Evolutionary conservation across 2,888 invertebrate genomes (phyloP), one percentile per base, ranked within the genome.

Genomic region (Apamea crenata): DNA sequence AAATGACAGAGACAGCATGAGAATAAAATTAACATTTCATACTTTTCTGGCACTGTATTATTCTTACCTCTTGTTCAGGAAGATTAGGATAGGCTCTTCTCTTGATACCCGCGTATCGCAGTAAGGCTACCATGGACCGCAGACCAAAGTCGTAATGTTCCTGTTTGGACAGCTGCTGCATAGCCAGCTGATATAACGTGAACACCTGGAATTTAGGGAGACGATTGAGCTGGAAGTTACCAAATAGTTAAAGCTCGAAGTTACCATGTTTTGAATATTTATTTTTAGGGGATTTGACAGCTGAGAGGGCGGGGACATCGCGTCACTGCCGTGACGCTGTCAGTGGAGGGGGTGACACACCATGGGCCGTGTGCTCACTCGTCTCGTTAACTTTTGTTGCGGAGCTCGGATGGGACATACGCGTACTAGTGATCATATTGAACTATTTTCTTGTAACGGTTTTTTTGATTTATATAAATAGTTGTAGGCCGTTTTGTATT

Each of bases 91-190:
- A 97, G 59, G 97, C 97, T 12, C 98, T 96, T 85, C 99, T 97
- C 95, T 99, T 99, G 69, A 97, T 97, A 0, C 99, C 99, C 1
- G 99, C 99, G 92, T 99, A 99, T 75, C 99, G 97, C 67, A 99
- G 96, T 71, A 99, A 95, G 0, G 99, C 98, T 0, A 98, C 99
- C 97, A 99, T 98, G 0, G 99, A 98, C 65, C 99, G 97, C 21
- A 99, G 95, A 1, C 99, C 99, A 92, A 99, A 99, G 94, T 99
- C 99, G 93, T 99, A 99, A 94, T 99, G 99, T 90, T 98, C 98
- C 92, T 99, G 99, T 91, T 99, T 98, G 40, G 99, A 99, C 47
- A 99, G 95, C 95, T 99, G 99, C 91, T 99, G 98, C 93, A 98
- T 98, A 0, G 99, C 98, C 89, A 99, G 94, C 88, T 98, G 98